Percentiles rank a stretch among this genome's conserved stretches.
phyloP scores from a whole-genome alignment of 2,888 invertebrate genomes.

The Drosophila tripunctata region DNA sequence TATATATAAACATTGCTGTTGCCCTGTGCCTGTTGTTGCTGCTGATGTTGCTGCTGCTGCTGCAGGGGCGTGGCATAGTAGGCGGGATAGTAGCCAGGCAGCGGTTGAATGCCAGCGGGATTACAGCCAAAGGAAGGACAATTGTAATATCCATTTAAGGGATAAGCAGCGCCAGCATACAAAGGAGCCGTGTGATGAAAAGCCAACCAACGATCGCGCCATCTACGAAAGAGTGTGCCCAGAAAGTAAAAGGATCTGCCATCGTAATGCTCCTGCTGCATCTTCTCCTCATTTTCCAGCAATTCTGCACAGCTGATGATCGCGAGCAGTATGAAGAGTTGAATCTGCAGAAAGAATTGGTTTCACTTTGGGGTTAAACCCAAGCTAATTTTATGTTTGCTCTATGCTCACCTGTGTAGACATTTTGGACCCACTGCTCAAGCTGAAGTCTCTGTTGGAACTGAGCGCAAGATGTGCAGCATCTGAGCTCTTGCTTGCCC shows the following conservation, averaged over 20 bases:
- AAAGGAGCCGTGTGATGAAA: conserved; percentile 52
- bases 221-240: conserved; percentile 71
- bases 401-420: conserved; percentile 27
- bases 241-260: conserved; percentile 72
- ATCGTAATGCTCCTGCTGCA: conserved; percentile 33
- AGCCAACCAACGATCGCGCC: conserved; percentile 74
- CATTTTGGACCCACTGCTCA: conserved; percentile 56
- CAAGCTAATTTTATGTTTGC: no score
- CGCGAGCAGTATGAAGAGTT: conserved; percentile 38
- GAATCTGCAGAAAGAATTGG: conserved; percentile 5
- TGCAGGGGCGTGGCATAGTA: conserved; percentile 44
- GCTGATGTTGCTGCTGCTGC: conserved; percentile 45
- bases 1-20: conserved; percentile 73
- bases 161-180: conserved; percentile 68
- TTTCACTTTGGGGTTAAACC: neutral
- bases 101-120: conserved; percentile 50
- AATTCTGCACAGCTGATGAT: conserved; percentile 8
- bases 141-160: conserved; percentile 57
- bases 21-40: conserved; percentile 65
- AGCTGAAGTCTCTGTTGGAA: conserved; percentile 38
- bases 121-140: conserved; percentile 70
- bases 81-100: conserved; percentile 50
- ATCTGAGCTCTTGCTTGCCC: neutral
- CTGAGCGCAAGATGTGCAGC: no score
- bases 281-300: conserved; percentile 20